A percentile compares a stretch with the other conserved stretches of the same genome.
Evolutionary conservation across 2,113 vertebrate genomes (phyloP).

Genomic region (Rhinolophus ferrumequinum): DNA sequence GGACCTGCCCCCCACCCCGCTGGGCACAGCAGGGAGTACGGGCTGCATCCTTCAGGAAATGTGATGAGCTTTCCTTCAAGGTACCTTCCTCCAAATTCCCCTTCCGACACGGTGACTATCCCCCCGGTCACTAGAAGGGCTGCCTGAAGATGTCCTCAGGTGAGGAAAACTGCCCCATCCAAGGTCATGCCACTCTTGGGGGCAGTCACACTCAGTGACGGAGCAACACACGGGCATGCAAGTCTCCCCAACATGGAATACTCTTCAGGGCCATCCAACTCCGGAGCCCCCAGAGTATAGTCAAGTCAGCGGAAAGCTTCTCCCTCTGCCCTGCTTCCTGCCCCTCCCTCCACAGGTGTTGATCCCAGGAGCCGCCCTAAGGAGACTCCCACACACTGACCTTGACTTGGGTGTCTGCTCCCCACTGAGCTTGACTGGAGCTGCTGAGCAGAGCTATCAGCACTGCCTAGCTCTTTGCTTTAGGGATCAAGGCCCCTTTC

Average conservation of each 20-base stretch:
- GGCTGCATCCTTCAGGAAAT: neutral
- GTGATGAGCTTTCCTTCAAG: neutral
- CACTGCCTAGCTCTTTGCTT: rapidly evolving
- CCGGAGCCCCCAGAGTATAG: neutral
- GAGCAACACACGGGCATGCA: neutral
- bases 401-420: neutral
- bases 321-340: too few relatives aligned
- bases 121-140: neutral
- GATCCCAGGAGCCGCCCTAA: neutral
- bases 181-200: neutral
- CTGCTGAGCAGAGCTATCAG: neutral
- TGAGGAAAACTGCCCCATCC: neutral
- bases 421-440: neutral
- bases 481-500: rapidly evolving
- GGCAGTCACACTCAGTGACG: neutral
- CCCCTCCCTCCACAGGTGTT: too few relatives aligned
- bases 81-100: neutral
- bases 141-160: neutral
- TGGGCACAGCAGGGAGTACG: neutral
- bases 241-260: neutral
- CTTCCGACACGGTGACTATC: neutral
- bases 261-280: neutral
- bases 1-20: neutral
- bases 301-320: neutral
- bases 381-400: rapidly evolving